Evolutionary conservation across 2,113 vertebrate genomes (phyloP), one percentile per base, ranked within the genome.

Genomic region (Lycocorax pyrrhopterus): DNA sequence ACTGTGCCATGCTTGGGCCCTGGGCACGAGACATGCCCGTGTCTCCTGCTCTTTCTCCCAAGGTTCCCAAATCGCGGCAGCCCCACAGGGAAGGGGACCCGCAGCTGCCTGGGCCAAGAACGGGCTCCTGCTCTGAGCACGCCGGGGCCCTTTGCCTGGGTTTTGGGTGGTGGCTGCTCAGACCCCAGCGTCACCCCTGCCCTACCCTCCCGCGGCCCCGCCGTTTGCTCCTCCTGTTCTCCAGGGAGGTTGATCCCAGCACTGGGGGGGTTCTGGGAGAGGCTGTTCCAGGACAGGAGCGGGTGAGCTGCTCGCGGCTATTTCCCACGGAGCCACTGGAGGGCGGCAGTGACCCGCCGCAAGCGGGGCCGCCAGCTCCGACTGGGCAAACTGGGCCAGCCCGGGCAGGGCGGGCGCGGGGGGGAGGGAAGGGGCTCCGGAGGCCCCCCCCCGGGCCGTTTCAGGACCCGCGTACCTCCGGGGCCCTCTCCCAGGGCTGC

Each of bases 331-430:
- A 30, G 72, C 94, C 97, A 30, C 95, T 56, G 43, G 97, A 74
- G 96, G 96, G 97, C 96, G 93, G 20, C 94, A 94, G 13, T 71
- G 75, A 49, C 77, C 56, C 49, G 37, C 22, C 6, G 26, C 51
- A 62, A 77, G 83, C 26, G 13, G 20, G 41, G 25, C 29, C 25
- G 10, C 21, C 83, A 0, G 68, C 35, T 41, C 39, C 22, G 3
- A 0, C 47, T 13, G 67, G 79, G 52, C 2, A 0, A 22, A 12
- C 53, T 4, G 63, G 78, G 75, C 5, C 62, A 13, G 74, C 5
- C 26, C 9, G 32, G 49, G 52, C n/a, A 13, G 2, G 53, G 44
- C 4, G 16, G 20, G 20, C 5, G 5, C 3, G 6, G 30, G 7
- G 7, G 47, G 23, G 20, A 16, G 13, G 11, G n/a, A 59, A 52